Percentiles rank a stretch among this genome's conserved stretches.
Evolutionary conservation across 2,113 vertebrate genomes (phyloP).

Genomic region (Forbesichthys agassizii): DNA sequence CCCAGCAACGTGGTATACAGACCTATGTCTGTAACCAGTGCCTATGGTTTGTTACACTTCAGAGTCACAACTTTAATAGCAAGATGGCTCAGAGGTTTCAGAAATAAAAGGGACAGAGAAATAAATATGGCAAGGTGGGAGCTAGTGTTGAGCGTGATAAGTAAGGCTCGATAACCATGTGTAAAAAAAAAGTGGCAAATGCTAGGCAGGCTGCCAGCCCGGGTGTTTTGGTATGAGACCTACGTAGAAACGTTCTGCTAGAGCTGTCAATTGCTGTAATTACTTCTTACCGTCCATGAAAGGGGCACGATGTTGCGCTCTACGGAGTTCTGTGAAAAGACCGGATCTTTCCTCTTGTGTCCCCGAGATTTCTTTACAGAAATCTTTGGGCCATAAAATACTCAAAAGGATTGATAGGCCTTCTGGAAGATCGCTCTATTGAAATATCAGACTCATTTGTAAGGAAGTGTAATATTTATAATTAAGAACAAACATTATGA

Average conservation of each 20-base stretch:
- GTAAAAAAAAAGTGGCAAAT: not conserved
- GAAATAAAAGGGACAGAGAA: conserved; percentile 7
- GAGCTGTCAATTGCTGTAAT: conserved; percentile 43
- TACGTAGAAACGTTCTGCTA: conserved; percentile 28
- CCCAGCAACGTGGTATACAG: conserved; percentile 55
- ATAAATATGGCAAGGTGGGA: not conserved
- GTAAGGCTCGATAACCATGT: too few relatives aligned
- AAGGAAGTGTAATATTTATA: conserved; percentile 38
- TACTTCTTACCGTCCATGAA: conserved; percentile 25
- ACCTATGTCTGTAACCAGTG: conserved; percentile 13
- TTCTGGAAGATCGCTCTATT: conserved; percentile 16
- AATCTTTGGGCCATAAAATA: conserved; percentile 19
- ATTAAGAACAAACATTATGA: conserved; percentile 36
- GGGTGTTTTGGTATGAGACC: conserved; percentile 30
- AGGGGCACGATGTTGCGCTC: conserved; percentile 29
- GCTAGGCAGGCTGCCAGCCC: conserved; percentile 27
- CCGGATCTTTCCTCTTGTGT: not conserved
- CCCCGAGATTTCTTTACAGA: not conserved
- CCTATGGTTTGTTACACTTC: conserved; percentile 49
- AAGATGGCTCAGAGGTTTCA: not conserved
- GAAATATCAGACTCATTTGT: conserved; percentile 33
- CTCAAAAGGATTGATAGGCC: not conserved
- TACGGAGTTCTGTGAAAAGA: conserved; percentile 3
- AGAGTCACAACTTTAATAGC: conserved; percentile 34
- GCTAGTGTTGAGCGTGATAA: not conserved